A percentile compares a stretch with the other conserved stretches of the same genome.
phyloP scores from a whole-genome alignment of 2,888 invertebrate species.

The Sceliomorpha sp. region DNA sequence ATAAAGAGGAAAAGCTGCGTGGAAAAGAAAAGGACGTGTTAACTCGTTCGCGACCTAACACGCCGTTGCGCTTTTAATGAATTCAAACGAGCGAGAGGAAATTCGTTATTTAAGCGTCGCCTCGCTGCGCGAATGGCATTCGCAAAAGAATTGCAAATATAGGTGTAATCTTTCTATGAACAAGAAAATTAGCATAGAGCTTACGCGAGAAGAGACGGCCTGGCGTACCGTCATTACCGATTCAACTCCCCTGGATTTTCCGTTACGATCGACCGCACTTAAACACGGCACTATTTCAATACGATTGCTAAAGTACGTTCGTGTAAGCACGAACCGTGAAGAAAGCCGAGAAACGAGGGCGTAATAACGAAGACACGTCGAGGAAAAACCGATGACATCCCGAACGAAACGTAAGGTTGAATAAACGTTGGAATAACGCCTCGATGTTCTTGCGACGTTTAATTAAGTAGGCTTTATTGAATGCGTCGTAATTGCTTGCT shows the following conservation, averaged over 20 bases:
- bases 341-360: not conserved
- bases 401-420: constrained; percentile 1
- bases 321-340: too few species aligned
- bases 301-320: not conserved
- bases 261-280: not conserved
- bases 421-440: constrained; percentile 18
- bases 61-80: constrained; percentile 30
- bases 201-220: constrained; percentile 10
- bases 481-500: too few species aligned
- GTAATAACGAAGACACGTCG: constrained; percentile 8
- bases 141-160: constrained; percentile 33
- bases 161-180: constrained; percentile 32
- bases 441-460: not conserved
- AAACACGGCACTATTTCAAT: not conserved
- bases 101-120: constrained; percentile 31
- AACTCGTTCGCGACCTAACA: constrained; percentile 33
- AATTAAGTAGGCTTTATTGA: too few species aligned
- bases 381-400: too few species aligned
- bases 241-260: constrained; percentile 11
- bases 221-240: constrained; percentile 19
- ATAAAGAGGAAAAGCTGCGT: constrained; percentile 11
- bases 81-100: constrained; percentile 28
- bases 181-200: constrained; percentile 20
- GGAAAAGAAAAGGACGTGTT: constrained; percentile 21
- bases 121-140: constrained; percentile 10